phyloP scores from a whole-genome alignment of 2,797 vertebrate genomes.

The Sternarchorhynchus goeldii region DNA sequence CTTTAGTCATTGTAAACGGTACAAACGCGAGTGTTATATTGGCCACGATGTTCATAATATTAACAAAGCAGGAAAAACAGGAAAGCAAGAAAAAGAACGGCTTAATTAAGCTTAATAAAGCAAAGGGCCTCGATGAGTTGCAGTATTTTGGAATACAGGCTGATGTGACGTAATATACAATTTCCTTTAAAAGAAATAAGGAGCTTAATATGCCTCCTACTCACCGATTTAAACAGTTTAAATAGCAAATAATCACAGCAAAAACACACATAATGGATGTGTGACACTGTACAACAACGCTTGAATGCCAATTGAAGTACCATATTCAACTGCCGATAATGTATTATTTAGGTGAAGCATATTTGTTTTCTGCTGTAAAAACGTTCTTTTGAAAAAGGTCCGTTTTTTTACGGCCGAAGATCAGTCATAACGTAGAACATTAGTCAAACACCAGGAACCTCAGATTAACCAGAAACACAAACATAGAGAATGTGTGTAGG shows the following conservation, averaged over 20 bases:
- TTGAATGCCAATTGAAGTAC: background rate
- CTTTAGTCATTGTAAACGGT: background rate
- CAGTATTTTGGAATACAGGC: background rate
- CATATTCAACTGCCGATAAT: background rate
- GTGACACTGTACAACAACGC: background rate
- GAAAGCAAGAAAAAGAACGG: background rate
- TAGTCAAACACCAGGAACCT: background rate
- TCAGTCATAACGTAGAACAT: background rate
- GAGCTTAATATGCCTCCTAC: slow-evolving; percentile 18
- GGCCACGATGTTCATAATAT: background rate
- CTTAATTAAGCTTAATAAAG: background rate
- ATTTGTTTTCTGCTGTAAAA: no score
- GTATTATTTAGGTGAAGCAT: background rate
- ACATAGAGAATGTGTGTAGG: background rate
- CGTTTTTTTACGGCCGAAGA: no score
- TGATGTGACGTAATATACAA: slow-evolving; percentile 13
- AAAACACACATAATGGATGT: background rate
- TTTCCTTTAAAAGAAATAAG: slow-evolving; percentile 3
- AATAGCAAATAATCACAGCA: slow-evolving; percentile 12
- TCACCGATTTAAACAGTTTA: slow-evolving; percentile 12
- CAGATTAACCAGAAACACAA: no score
- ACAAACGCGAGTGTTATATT: no score
- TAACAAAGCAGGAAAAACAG: background rate
- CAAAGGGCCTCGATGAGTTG: background rate
- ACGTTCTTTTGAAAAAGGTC: no score